These are phyloP conservation scores for Holocentrus rufus DNA, from an alignment of 2,797 vertebrate genomes.

Conservation along the genomic window DNA sequence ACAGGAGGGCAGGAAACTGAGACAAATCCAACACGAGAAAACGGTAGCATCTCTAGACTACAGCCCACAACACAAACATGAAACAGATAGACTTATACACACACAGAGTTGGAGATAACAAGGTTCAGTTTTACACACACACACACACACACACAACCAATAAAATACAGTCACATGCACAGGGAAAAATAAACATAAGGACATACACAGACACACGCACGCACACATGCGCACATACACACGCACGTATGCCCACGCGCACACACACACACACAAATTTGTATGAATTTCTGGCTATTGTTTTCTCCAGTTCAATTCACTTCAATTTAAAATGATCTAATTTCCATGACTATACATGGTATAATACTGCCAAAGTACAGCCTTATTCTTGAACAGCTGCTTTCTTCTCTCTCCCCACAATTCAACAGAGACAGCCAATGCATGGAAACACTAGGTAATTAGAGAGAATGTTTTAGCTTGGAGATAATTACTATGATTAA, in stretches of 20 bases:
- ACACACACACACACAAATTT: slow-evolving; percentile 1
- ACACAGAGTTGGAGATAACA: neutral
- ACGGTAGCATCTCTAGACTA: no score
- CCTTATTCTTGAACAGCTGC: no score
- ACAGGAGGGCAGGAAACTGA: no score
- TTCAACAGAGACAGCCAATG: neutral
- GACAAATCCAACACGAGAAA: no score
- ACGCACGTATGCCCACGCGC: neutral
- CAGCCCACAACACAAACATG: no score
- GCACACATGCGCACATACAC: neutral
- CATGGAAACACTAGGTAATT: neutral
- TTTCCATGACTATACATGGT: no score
- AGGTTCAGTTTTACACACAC: neutral
- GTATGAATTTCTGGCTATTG: neutral
- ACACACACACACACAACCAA: neutral
- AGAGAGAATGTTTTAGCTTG: neutral
- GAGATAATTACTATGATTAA: slow-evolving; percentile 7
- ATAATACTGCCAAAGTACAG: no score
- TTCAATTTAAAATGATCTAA: no score
- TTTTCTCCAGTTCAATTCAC: no score
- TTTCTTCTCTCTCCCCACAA: neutral
- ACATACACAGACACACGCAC: neutral
- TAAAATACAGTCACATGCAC: neutral
- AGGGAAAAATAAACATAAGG: no score
- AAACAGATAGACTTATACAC: neutral